Base-by-base conservation (phyloP, 2,797 vertebrate species). In the Spinibarbus caldwelli region DNA sequence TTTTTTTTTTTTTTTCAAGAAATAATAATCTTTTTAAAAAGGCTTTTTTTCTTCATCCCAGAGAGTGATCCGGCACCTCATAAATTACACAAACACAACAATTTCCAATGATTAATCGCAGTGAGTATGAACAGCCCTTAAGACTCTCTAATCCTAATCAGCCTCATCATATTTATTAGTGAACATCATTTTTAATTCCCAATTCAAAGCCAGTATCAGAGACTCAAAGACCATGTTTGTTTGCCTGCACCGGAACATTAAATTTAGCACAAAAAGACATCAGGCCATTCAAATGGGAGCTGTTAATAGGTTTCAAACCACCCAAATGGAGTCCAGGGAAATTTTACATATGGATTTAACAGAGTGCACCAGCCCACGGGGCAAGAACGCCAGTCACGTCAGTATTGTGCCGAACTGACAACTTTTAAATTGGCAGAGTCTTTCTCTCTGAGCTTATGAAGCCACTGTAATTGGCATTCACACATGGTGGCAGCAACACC, bases 321-420 rank as follows among this genome's bases (percentile, higher is more conserved):
- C 80, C 49, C 59, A 26, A 80, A 82, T 8, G 15, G 23, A 54
- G 85, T 31, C 67, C 23, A 62, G 9, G 62, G 59, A 38, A 86
- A 84, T 72, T 67, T 87, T 82, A 78, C 71, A 45, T 31, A 41
- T 78, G 26, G 38, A 72, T 87, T 78, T 43, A 87, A 36, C 29
- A 83, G 29, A 49, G 7, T 62, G 77, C 15, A 38, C 52, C 14
- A 86, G 78, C 64, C 52, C 8, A 41, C 15, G 12, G 79, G 31
- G 78, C 59, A 47, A 38, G 34, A 79, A 62, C 47, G 31, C 38
- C 23, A 57, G 15, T 52, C 49, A 73, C 11, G 83, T 54, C 79
- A 78, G 54, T 45, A 87, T 77, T n/a, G 49, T 87, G 47, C 64
- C 68, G 59, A 82, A 84, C 17, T 41, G 31, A 84, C 45, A 79